Conservation (phyloP, 1,140 invertebrate species). For the Eriocheir sinensis region DNA sequence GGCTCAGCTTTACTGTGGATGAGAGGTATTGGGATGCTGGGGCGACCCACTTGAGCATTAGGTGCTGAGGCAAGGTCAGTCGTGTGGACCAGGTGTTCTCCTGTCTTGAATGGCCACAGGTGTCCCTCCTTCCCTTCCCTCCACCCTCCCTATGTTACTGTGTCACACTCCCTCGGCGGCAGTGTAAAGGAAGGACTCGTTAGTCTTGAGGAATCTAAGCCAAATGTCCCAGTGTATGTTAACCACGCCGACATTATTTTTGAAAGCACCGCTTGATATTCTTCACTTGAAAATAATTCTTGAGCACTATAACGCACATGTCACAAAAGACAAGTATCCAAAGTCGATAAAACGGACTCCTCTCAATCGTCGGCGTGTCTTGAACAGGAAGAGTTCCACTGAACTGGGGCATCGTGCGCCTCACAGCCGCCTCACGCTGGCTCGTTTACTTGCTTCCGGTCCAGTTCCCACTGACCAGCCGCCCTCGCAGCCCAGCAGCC, state of each 20-base stretch:
- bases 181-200: not conserved
- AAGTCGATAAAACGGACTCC: not conserved
- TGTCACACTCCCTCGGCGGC: not conserved
- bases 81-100: not conserved
- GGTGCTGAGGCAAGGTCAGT: constrained; percentile 27
- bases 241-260: too few species aligned
- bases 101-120: not conserved
- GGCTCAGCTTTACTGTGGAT: not conserved
- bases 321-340: too few species aligned
- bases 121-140: not conserved
- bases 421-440: not conserved
- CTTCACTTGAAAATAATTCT: too few species aligned
- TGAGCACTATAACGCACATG: too few species aligned
- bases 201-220: not conserved
- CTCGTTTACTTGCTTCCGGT: constrained; percentile 3
- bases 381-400: not conserved
- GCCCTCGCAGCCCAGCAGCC: not conserved
- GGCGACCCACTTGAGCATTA: not conserved
- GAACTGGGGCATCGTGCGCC: not conserved
- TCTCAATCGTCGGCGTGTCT: not conserved
- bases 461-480: not conserved
- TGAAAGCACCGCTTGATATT: too few species aligned
- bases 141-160: not conserved
- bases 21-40: too few species aligned
- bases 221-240: not conserved